Evolutionary conservation across 2,888 invertebrate genomes (phyloP), one percentile per base, ranked within the genome.

Genomic region (Lumbricus terrestris): DNA sequence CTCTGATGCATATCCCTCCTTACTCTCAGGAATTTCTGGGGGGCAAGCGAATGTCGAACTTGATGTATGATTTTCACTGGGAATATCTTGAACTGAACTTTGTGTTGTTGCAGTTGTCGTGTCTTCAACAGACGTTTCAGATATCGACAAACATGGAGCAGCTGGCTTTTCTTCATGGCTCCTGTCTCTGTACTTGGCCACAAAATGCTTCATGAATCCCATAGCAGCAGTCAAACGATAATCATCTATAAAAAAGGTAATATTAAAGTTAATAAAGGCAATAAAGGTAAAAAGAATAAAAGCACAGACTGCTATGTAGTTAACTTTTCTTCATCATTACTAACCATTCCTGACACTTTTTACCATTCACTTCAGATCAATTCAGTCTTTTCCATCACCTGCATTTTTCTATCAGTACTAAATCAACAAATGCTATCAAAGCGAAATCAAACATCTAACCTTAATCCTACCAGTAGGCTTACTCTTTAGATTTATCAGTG

Each of bases 171-270:
- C 85, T 85, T 85, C 20, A 16, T 34, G 18, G 69, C 69, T n/a
- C 11, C n/a, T 69, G 23, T 85, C n/a, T 18, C 16, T 35, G 18
- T 23, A 95, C 88, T 96, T 96, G 90, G 96, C 96, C 0, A 96
- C 96, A 90, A 98, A 95, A 96, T 97, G 97, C 94, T 97, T 97
- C 82, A 98, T 95, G 89, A 97, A 95, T 92, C 97, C 96, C 92
- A 97, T 96, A 94, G 98, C 98, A 1, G 98, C 97, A 0, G 98
- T 98, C 92, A 97, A 95, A 93, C 98, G 96, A 94, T 97, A 98
- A 95, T 98, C 98, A 91, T 98, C 97, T 91, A 97, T 6, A 47
- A 38, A 20, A 90, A 88, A 35, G 5, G 15, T 29, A 88, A n/a
- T 29, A 69, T 16, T 69, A 69, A 4, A 54, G 13, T 5, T 38